Base-by-base conservation (phyloP, 2,888 invertebrate species). In the Drosophila merina region DNA sequence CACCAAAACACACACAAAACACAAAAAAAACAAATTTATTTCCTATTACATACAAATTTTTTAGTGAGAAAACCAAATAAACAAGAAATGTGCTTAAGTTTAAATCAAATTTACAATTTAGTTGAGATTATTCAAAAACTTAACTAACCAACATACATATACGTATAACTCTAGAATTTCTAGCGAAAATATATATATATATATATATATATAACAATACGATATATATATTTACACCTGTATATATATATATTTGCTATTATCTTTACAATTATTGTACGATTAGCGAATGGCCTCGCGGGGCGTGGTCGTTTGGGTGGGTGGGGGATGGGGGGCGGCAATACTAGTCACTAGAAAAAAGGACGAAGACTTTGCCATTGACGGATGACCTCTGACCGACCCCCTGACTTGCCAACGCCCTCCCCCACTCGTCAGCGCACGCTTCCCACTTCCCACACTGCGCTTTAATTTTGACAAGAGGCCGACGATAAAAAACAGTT, bases 51-150 rank as follows among this genome's bases (percentile, higher is more conserved):
- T 79, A 87, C 79, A 87, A 85, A 81, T 77, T 76, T 79, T 79
- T 68, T 51, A 48, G 47, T 58, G 33, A 71, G 60, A 44, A 49
- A 20, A 74, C 71, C 77, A 67, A 75, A 78, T 26, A 26, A 58
- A 44, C 50, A 59, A 74, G 68, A 79, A 80, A 76, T 81, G 86
- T 87, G 88, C 81, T 85, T 81, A 87, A 87, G 88, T 82, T 81
- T 82, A 87, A 87, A 87, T 85, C 72, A 82, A 82, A 87, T 82
- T 82, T 82, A 87, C 88, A 78, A 87, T 85, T 82, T 76, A 85
- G 88, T 82, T 82, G 86, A 82, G 81, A 87, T 81, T 87, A 87
- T 73, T 66, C 71, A 76, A 42, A 42, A 42, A 82, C 72, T 74
- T 60, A 68, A 80, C 63, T 49, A 50, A 66, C 48, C 20, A 20